phyloP scores from a whole-genome alignment of 2,113 vertebrate genomes.

The Anolis sagrei region DNA sequence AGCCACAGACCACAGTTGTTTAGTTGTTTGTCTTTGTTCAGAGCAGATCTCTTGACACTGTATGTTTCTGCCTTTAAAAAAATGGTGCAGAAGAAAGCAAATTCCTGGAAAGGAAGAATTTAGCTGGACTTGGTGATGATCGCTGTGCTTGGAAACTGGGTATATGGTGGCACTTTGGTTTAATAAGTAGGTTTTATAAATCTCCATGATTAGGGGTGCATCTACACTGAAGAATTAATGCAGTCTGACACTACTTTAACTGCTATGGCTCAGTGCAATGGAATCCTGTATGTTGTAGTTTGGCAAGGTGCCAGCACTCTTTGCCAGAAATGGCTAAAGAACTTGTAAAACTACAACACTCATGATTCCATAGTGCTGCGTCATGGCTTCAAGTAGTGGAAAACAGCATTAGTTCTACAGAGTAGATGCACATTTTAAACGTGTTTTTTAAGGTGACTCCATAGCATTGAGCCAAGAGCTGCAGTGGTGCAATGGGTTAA shows the following conservation, averaged over 20 bases:
- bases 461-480: too few species aligned
- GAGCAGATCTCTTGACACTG: not conserved
- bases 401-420: not conserved
- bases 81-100: not conserved
- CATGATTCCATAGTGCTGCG: not conserved
- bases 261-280: too few species aligned
- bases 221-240: too few species aligned
- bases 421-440: too few species aligned
- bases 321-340: too few species aligned
- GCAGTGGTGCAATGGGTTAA: too few species aligned
- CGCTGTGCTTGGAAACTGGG: not conserved
- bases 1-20: not conserved
- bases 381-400: not conserved
- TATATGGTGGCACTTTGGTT: not conserved
- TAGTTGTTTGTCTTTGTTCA: not conserved
- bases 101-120: not conserved
- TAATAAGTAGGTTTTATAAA: not conserved
- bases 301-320: too few species aligned
- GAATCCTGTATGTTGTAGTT: too few species aligned
- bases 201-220: not conserved
- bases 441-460: not conserved
- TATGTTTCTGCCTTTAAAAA: not conserved
- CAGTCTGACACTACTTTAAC: too few species aligned
- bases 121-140: not conserved
- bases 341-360: too few species aligned